phyloP scores from a whole-genome alignment of 2,888 invertebrate species.

The Resseliella maxima region DNA sequence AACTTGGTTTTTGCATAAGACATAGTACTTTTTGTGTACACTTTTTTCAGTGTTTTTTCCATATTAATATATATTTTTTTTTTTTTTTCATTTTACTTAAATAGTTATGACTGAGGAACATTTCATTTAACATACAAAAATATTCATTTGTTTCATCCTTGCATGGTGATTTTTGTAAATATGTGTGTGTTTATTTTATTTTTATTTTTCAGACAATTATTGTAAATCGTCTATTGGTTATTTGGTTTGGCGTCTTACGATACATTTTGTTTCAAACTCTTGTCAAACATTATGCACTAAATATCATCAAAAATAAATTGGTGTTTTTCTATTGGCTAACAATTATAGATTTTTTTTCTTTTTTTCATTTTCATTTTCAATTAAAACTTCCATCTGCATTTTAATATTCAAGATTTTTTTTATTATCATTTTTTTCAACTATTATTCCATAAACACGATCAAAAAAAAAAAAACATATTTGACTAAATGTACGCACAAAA shows the following conservation, averaged over 20 bases:
- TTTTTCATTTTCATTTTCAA: background rate
- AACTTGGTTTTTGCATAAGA: no score
- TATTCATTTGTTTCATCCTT: background rate
- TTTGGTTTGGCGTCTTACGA: background rate
- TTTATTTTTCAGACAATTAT: background rate
- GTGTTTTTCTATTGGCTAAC: background rate
- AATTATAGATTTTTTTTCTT: background rate
- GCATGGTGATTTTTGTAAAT: background rate
- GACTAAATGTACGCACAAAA: background rate
- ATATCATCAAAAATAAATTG: constrained; percentile 38
- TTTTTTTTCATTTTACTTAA: background rate
- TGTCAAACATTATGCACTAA: background rate
- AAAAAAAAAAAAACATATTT: no score
- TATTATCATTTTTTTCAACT: no score
- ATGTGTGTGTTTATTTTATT: background rate
- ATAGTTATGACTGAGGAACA: background rate
- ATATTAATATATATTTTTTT: background rate
- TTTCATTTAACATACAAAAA: constrained; percentile 18
- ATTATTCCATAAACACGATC: no score
- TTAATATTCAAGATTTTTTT: no score
- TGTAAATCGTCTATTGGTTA: background rate
- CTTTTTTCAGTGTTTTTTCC: no score
- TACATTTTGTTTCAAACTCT: background rate
- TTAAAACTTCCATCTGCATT: no score
- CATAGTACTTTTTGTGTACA: no score